Evolutionary conservation across 2,888 invertebrate genomes (phyloP).

Genomic region (Pseudanteris insignis): DNA sequence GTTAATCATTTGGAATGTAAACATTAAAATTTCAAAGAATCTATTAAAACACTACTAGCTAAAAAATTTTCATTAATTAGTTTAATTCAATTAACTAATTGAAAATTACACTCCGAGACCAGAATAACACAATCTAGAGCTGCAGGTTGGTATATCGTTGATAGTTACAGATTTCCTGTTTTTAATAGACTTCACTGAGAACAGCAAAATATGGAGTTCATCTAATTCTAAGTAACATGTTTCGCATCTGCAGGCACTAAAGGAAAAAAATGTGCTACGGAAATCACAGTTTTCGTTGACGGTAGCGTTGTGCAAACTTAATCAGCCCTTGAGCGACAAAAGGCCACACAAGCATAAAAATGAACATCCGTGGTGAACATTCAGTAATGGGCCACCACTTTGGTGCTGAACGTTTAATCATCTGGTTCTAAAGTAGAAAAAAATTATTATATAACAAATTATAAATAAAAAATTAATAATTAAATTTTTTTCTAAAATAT

Average conservation of each 20-base stretch:
- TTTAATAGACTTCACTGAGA: conserved; percentile 2
- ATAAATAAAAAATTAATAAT: too few species aligned
- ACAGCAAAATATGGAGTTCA: conserved; percentile 5
- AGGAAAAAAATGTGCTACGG: conserved; percentile 28
- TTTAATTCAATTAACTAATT: too few species aligned
- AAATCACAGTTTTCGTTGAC: conserved; percentile 55
- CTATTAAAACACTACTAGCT: too few species aligned
- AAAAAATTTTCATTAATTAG: too few species aligned
- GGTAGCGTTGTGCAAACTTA: conserved; percentile 56
- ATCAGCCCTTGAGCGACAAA: conserved; percentile 68
- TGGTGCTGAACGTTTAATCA: conserved; percentile 44
- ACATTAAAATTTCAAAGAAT: too few species aligned
- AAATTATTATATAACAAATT: too few species aligned
- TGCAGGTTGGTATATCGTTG: conserved; percentile 17
- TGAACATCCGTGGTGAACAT: conserved; percentile 66
- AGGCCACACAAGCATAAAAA: conserved; percentile 75
- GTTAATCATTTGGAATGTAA: too few species aligned
- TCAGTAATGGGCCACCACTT: conserved; percentile 61
- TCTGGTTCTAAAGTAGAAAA: conserved; percentile 49
- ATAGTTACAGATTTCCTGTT: conserved; percentile 25
- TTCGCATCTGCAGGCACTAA: conserved; percentile 40
- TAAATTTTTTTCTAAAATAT: too few species aligned
- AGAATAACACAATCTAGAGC: conserved; percentile 27
- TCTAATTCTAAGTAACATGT: conserved; percentile 18
- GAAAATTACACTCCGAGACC: conserved; percentile 35